These are phyloP conservation scores for Autographa pulchrina DNA, from an alignment of 2,888 invertebrate species.

Conservation along the genomic window DNA sequence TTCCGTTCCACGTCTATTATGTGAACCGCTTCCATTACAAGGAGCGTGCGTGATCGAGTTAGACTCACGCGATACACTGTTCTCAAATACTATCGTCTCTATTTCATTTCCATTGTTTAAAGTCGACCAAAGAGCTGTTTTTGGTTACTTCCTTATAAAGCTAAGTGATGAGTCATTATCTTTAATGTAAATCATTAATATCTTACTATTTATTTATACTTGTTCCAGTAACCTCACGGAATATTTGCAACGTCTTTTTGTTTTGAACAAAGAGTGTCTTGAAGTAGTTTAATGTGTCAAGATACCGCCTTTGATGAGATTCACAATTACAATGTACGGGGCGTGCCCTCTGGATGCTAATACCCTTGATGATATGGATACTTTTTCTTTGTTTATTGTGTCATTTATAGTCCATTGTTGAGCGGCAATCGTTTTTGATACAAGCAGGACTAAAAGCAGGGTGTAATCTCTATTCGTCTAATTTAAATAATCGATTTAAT, in stretches of 20 bases:
- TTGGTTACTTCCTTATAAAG: constrained; percentile 59
- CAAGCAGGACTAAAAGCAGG: constrained; percentile 9
- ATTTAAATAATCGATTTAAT: background rate
- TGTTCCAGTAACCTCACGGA: constrained; percentile 77
- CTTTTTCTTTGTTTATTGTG: constrained; percentile 71
- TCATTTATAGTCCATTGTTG: constrained; percentile 69
- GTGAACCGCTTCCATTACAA: constrained; percentile 68
- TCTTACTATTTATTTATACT: constrained; percentile 60
- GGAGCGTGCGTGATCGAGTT: constrained; percentile 69
- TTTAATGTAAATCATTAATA: constrained; percentile 71
- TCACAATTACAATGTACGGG: constrained; percentile 65
- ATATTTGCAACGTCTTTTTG: constrained; percentile 70
- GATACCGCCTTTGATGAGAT: constrained; percentile 65
- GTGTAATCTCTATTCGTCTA: background rate
- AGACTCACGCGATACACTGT: constrained; percentile 73
- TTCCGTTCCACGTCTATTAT: constrained; percentile 76
- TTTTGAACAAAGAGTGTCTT: constrained; percentile 69
- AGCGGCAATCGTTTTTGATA: constrained; percentile 58
- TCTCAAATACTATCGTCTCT: constrained; percentile 33
- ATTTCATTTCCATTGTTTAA: constrained; percentile 61
- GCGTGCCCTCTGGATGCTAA: constrained; percentile 63
- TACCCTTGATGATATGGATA: constrained; percentile 64
- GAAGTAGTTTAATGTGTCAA: constrained; percentile 61
- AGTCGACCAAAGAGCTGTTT: constrained; percentile 48
- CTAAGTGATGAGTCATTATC: constrained; percentile 70